Evolutionary conservation across 2,797 vertebrate species (phyloP), one percentile per base, ranked within the genome.

Genomic region (Gallinago solitaria): DNA sequence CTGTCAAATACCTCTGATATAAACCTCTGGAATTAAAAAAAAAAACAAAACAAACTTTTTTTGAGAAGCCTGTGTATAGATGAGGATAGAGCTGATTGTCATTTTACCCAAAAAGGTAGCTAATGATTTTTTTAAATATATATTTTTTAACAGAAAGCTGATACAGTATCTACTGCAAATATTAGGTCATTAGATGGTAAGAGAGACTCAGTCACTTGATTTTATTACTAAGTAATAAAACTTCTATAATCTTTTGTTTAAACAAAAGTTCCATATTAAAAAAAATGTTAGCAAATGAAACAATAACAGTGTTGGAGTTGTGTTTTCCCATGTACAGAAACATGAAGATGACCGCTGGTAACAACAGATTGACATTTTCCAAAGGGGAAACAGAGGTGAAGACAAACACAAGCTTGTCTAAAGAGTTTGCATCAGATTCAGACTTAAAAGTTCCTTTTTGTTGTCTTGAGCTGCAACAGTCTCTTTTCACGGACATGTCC

Each of bases 181-280:
- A 94, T 76, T 67, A 91, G 37, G 56, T 90, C 43, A 78, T 60
- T 77, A 63, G 27, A 75, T 27, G 23, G 57, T 75, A 87, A 86
- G 45, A 90, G 32, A 68, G 18, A 71, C 32, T 87, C 56, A 53
- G 63, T 63, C 54, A 86, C 41, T 89, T 78, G 48, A 75, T 77
- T 89, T 89, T 83, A 91, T 78, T 87, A 86, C 47, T 59, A 63
- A 51, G 74, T 79, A 93, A 79, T 82, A 92, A 79, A 94, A 82
- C 21, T 73, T 78, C 17, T 0, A 78, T 39, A 56, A 73, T 33
- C 18, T 83, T 89, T 64, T 50, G 39, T 57, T 93, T 78, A 83
- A 91, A 82, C 17, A 77, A 70, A 83, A 83, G 32, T 68, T 76
- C 33, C 47, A 9, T 11, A 75, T 32, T 12, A 51, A 68, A 37